These are phyloP conservation scores for Limnephilus auricula DNA, from an alignment of 2,888 invertebrate species.

Conservation along the genomic window DNA sequence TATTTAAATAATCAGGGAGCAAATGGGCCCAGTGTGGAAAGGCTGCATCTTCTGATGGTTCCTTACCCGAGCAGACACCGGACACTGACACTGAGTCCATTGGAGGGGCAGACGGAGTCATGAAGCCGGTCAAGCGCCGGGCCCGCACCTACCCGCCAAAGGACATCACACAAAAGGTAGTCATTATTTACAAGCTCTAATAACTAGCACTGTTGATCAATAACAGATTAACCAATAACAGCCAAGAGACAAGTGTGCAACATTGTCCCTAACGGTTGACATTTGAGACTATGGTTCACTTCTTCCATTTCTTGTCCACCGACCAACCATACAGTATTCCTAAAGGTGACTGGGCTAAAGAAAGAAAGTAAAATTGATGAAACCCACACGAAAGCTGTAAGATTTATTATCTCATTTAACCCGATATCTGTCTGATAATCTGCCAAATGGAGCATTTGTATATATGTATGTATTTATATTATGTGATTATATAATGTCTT, in stretches of 20 bases:
- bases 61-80: slow-evolving; percentile 83
- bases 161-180: slow-evolving; percentile 79
- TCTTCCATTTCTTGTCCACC: neutral
- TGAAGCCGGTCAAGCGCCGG: slow-evolving; percentile 68
- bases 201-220: no score
- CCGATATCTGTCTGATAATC: no score
- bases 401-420: no score
- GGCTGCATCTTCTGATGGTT: slow-evolving; percentile 83
- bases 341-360: no score
- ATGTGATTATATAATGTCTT: no score
- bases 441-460: no score
- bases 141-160: slow-evolving; percentile 80
- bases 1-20: slow-evolving; percentile 25
- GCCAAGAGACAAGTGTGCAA: neutral
- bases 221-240: no score
- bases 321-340: neutral
- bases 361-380: no score
- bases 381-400: no score
- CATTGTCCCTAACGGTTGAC: neutral
- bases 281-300: neutral
- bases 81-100: slow-evolving; percentile 80
- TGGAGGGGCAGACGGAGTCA: slow-evolving; percentile 37
- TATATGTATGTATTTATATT: no score
- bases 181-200: neutral
- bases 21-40: slow-evolving; percentile 71